Evolutionary conservation across 2,888 invertebrate species (phyloP).

Genomic region (Metalampra italica): DNA sequence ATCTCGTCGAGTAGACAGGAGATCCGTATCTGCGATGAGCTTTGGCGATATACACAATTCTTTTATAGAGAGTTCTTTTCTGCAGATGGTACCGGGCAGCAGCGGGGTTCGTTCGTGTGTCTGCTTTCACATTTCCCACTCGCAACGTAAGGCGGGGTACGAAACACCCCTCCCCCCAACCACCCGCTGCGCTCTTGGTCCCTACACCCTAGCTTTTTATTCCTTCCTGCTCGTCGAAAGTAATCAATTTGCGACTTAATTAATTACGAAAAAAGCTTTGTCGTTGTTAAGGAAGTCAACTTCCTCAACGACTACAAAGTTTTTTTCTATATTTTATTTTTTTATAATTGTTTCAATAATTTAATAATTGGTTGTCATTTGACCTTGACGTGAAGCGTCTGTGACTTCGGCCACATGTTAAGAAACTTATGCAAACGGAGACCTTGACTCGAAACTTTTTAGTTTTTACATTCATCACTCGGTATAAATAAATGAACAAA

Average conservation of each 20-base stretch:
- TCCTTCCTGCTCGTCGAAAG: constrained; percentile 72
- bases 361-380: neutral
- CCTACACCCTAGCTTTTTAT: constrained; percentile 72
- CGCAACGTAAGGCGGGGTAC: constrained; percentile 65
- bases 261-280: constrained; percentile 72
- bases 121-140: constrained; percentile 78
- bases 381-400: no score
- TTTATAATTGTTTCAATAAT: no score
- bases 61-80: constrained; percentile 23
- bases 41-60: no score
- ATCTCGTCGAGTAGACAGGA: no score
- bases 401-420: no score
- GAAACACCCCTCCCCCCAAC: constrained; percentile 35
- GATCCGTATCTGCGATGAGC: no score
- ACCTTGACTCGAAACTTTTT: no score
- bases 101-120: constrained; percentile 78
- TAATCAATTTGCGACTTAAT: constrained; percentile 78
- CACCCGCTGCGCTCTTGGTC: constrained; percentile 48
- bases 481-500: no score
- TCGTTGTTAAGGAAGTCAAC: constrained; percentile 22
- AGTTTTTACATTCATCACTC: no score
- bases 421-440: no score
- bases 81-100: constrained; percentile 58
- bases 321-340: neutral
- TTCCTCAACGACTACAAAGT: no score